phyloP scores from a whole-genome alignment of 2,888 invertebrate species.

The Spatulosminthurus flaviceps region DNA sequence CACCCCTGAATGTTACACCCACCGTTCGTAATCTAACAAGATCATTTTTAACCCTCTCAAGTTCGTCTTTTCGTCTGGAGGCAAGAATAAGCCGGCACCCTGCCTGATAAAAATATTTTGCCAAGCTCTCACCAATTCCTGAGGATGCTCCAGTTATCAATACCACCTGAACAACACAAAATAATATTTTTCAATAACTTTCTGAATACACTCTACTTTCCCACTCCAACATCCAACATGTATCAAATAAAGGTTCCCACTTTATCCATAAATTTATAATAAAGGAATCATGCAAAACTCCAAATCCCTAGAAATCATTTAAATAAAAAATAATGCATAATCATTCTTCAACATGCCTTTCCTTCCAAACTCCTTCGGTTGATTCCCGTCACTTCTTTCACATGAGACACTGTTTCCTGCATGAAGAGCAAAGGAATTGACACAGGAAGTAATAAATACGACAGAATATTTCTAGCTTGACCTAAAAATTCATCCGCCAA shows the following conservation, averaged over 20 bases:
- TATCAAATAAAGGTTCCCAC: too few species aligned
- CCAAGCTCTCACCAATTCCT: slow-evolving; percentile 90
- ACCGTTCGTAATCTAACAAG: slow-evolving; percentile 75
- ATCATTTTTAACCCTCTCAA: slow-evolving; percentile 82
- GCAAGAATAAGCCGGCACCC: slow-evolving; percentile 88
- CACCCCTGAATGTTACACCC: too few species aligned
- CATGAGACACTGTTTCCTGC: slow-evolving; percentile 55
- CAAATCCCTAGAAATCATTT: too few species aligned
- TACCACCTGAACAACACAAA: slow-evolving; percentile 89
- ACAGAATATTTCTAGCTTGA: slow-evolving; percentile 43
- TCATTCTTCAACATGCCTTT: too few species aligned
- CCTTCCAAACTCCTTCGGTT: slow-evolving; percentile 56
- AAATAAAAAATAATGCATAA: too few species aligned
- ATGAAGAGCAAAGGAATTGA: slow-evolving; percentile 57
- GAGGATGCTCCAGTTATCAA: slow-evolving; percentile 95
- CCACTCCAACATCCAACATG: background rate
- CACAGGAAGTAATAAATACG: slow-evolving; percentile 53
- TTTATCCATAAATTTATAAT: too few species aligned
- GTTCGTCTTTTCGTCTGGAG: slow-evolving; percentile 79
- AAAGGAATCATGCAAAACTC: too few species aligned
- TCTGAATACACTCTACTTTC: too few species aligned
- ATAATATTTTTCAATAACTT: too few species aligned
- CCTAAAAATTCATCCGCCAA: slow-evolving; percentile 45
- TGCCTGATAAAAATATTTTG: slow-evolving; percentile 82
- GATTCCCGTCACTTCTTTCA: slow-evolving; percentile 51